A percentile compares a stretch with the other conserved stretches of the same genome.
Conservation (phyloP, 2,113 vertebrate species). For the Channa argus region DNA sequence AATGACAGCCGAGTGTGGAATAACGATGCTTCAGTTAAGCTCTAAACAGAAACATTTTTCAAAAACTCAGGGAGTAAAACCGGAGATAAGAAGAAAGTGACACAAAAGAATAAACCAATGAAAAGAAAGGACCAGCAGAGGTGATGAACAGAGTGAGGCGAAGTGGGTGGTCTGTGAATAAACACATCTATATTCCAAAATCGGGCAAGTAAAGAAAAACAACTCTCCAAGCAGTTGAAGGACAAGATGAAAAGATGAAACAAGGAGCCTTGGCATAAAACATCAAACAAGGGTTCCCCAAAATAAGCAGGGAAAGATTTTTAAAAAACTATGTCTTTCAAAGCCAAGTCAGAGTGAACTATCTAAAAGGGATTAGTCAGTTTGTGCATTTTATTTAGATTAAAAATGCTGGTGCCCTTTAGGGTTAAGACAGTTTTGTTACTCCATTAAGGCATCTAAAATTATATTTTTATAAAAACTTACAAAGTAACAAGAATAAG, state of each 20-base stretch:
- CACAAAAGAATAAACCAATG: neutral
- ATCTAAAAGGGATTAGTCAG: neutral
- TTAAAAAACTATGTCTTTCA: too few relatives aligned
- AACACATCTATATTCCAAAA: neutral
- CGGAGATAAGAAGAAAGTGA: slow-evolving; percentile 17
- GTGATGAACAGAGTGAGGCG: slow-evolving; percentile 5
- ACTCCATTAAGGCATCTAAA: too few relatives aligned
- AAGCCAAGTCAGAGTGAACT: too few relatives aligned
- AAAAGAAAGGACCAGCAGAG: slow-evolving; percentile 22
- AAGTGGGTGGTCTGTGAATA: slow-evolving; percentile 6
- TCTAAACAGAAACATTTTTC: slow-evolving; percentile 58
- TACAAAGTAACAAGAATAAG: neutral
- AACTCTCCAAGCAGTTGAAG: slow-evolving; percentile 8
- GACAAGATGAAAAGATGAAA: neutral
- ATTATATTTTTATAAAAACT: too few relatives aligned
- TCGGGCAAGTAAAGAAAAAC: slow-evolving; percentile 11
- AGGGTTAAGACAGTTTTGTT: too few relatives aligned
- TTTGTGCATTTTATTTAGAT: too few relatives aligned
- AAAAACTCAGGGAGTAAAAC: slow-evolving; percentile 26
- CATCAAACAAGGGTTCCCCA: too few relatives aligned
- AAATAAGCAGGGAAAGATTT: too few relatives aligned
- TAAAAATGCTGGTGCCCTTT: too few relatives aligned
- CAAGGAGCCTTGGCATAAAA: neutral
- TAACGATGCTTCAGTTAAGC: slow-evolving; percentile 41
- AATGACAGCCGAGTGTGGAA: slow-evolving; percentile 34